Evolutionary conservation across 2,113 vertebrate species (phyloP).

Genomic region (Sander lucioperca): DNA sequence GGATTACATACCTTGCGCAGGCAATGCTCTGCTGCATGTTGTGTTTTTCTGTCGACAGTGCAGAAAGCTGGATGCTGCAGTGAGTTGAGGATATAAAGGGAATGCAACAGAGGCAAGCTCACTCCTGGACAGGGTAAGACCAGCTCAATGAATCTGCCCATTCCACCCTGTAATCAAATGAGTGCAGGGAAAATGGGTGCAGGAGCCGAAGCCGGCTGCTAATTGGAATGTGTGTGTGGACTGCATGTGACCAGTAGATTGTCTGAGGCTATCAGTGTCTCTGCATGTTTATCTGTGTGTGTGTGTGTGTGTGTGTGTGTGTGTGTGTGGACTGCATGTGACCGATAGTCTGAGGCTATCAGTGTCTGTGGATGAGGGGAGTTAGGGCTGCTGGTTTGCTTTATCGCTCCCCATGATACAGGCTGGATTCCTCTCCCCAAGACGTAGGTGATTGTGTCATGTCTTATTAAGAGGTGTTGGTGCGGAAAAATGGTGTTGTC

Average conservation of each 20-base stretch:
- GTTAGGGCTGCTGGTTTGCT: conserved; percentile 51
- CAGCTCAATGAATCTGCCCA: conserved; percentile 50
- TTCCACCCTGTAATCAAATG: conserved; percentile 65
- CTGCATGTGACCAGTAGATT: conserved; percentile 68
- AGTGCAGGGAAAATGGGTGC: conserved; percentile 51
- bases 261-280: conserved; percentile 57
- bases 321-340: conserved; percentile 59
- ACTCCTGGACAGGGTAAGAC: conserved; percentile 76
- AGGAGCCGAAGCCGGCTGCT: conserved; percentile 55
- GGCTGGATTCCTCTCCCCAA: conserved; percentile 61
- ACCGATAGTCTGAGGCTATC: conserved; percentile 65
- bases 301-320: conserved; percentile 28
- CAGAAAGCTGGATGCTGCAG: conserved; percentile 69
- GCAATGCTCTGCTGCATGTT: conserved; percentile 56
- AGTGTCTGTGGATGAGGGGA: conserved; percentile 43
- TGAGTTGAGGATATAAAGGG: conserved; percentile 67
- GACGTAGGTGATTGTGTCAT: conserved; percentile 70
- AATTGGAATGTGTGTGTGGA: conserved; percentile 66
- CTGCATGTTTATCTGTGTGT: conserved; percentile 18
- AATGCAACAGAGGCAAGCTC: conserved; percentile 59
- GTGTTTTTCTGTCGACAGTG: conserved; percentile 54
- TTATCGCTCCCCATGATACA: conserved; percentile 63
- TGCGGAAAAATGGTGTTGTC: conserved; percentile 69
- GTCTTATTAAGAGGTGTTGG: conserved; percentile 76
- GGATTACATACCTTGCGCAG: conserved; percentile 58